Percentiles rank a stretch among this genome's conserved stretches.
Conservation (phyloP, 1,140 invertebrate genomes). For the Ooceraea biroi region DNA sequence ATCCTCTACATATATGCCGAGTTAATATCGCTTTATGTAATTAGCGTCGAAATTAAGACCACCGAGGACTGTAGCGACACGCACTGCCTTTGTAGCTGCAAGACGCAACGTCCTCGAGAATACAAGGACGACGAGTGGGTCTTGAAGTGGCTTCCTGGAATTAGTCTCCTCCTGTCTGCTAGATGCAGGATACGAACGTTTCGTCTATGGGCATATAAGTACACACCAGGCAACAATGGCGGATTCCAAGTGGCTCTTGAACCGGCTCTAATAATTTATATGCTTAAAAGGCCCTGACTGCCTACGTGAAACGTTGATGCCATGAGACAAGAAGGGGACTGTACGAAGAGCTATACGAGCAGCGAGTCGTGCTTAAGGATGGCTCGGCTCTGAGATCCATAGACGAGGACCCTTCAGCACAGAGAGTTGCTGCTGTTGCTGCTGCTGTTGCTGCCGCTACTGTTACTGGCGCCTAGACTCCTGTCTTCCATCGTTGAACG, state of each 20-base stretch:
- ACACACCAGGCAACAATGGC: conserved; percentile 78
- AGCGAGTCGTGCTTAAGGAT: conserved; percentile 83
- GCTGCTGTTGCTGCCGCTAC: conserved; percentile 32
- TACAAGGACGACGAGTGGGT: conserved; percentile 52
- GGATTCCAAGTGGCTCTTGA: conserved; percentile 80
- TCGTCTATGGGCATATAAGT: conserved; percentile 71
- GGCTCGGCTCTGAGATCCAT: conserved; percentile 78
- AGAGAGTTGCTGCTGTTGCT: conserved; percentile 78
- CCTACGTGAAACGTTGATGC: conserved; percentile 82
- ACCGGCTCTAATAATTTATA: conserved; percentile 83
- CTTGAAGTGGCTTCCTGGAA: conserved; percentile 65
- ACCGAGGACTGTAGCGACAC: conserved; percentile 1
- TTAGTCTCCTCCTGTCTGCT: conserved; percentile 70
- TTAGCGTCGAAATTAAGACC: conserved; percentile 35
- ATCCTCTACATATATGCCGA: not conserved
- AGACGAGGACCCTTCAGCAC: conserved; percentile 81
- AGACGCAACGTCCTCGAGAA: conserved; percentile 31
- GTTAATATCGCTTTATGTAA: conserved; percentile 54
- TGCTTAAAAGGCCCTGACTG: conserved; percentile 81
- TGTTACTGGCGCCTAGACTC: conserved; percentile 71
- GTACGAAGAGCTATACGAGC: conserved; percentile 62
- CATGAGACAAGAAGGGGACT: conserved; percentile 77
- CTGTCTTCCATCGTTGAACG: conserved; percentile 74
- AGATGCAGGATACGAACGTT: conserved; percentile 68
- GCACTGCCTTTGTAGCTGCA: conserved; percentile 32